Evolutionary conservation across 2,797 vertebrate species (phyloP).

Genomic region (Balearica regulorum): DNA sequence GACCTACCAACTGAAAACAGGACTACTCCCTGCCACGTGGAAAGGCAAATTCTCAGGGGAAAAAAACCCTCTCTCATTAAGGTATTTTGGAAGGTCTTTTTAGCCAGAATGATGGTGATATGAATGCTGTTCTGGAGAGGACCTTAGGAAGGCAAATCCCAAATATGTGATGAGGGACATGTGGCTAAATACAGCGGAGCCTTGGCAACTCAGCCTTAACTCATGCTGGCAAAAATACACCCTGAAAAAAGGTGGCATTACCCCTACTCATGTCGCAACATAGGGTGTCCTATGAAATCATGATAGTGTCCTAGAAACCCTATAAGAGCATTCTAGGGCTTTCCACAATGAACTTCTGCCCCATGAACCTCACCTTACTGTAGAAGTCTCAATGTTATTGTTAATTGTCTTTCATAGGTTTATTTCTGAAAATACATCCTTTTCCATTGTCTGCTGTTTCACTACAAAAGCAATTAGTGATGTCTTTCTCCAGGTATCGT

Average conservation of each 20-base stretch:
- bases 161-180: background rate
- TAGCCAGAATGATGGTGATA: background rate
- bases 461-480: background rate
- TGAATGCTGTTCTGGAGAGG: background rate
- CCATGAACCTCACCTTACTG: background rate
- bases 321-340: background rate
- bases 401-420: background rate
- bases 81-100: background rate
- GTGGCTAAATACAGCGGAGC: background rate
- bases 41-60: background rate
- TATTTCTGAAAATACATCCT: background rate
- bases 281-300: background rate
- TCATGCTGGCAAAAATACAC: background rate
- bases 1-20: background rate
- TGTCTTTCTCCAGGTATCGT: background rate
- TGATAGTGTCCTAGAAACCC: background rate
- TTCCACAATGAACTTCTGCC: background rate
- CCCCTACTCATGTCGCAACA: background rate
- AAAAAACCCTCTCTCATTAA: background rate
- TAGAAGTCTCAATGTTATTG: background rate
- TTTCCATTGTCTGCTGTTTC: background rate
- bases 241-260: background rate
- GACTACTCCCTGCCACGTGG: conserved; percentile 4
- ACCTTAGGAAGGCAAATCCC: background rate
- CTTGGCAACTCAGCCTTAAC: background rate